Base-by-base conservation (phyloP, 1,140 invertebrate genomes). In the Amphibalanus amphitrite region DNA sequence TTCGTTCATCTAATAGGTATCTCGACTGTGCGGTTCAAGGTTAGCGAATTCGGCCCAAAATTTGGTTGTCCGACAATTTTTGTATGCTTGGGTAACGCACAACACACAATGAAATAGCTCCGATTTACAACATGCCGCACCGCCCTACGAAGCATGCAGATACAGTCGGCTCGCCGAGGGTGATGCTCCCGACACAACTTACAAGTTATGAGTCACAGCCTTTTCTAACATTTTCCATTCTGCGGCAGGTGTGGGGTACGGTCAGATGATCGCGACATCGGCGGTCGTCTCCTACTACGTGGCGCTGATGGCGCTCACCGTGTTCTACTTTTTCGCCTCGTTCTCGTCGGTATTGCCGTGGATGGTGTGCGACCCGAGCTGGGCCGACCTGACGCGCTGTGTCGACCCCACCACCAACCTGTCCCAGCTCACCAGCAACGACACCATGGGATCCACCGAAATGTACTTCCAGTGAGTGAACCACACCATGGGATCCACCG, bases 261-360 rank as follows among this genome's bases (percentile, higher is more conserved):
- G 80, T 4, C 78, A 81, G 70, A 74, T 79, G 20, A 71, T 81
- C 28, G 77, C 77, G 6, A 78, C 78, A 25, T 76, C 75, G 28
- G 77, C 76, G 28, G 77, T 82, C 0, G 73, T 80, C n/a, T 79
- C 80, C 10, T 82, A 81, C 73, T 82, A 81, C 71, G 79, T 79
- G 64, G 77, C 78, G 23, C 70, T 82, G 10, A 82, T 82, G 80
- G 90, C 87, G 67, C 91, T 90, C 88, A 90, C 89, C 67, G 85
- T 92, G 59, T 88, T 88, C 78, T 93, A 92, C 78, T 88, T 92
- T 83, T 86, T 86, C 73, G 87, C 88, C 29, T 91, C 90, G 74
- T 76, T 76, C 72, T 81, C 81, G 59, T 84, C 78, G 72, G 83
- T 85, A 74, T 77, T 92, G 71, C 90, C 90, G 0, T 92, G 90